These are phyloP conservation scores for Mormyrops boulengeri DNA, from an alignment of 2,797 vertebrate genomes.

Conservation along the genomic window DNA sequence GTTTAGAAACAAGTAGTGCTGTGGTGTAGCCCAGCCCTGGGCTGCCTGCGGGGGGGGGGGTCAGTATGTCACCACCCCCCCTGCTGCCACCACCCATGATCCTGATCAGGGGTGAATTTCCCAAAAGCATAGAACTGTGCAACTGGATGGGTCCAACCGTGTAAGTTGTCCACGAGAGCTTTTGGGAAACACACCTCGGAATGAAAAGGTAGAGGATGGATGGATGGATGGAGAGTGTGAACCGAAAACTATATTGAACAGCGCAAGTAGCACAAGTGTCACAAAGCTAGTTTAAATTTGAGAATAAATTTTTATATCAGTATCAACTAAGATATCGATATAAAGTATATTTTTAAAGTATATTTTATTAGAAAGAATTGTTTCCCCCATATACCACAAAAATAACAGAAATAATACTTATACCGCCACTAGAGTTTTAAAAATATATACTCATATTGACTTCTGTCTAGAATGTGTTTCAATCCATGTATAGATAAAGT, in stretches of 20 bases:
- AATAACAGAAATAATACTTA: not conserved
- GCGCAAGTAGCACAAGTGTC: not conserved
- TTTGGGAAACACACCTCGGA: not conserved
- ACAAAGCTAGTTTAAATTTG: not conserved
- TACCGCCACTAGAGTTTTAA: not conserved
- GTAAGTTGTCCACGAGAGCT: not conserved
- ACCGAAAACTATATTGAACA: not conserved
- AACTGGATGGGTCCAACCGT: not conserved
- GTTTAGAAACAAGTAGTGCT: not conserved
- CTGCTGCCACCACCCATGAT: not conserved
- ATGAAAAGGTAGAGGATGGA: not conserved
- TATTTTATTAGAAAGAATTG: not conserved
- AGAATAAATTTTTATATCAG: not conserved
- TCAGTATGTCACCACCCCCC: not conserved
- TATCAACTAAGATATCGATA: not conserved
- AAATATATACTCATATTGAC: not conserved
- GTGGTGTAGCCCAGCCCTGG: not conserved
- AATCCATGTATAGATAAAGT: not conserved
- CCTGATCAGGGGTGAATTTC: not conserved
- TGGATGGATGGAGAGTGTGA: slow-evolving; percentile 6
- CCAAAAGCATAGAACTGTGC: not conserved
- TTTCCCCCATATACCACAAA: not conserved
- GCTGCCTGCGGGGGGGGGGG: not conserved
- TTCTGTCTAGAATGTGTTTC: not conserved
- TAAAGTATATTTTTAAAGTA: not conserved